phyloP scores from a whole-genome alignment of 2,888 invertebrate species.

The Netelia melanura region DNA sequence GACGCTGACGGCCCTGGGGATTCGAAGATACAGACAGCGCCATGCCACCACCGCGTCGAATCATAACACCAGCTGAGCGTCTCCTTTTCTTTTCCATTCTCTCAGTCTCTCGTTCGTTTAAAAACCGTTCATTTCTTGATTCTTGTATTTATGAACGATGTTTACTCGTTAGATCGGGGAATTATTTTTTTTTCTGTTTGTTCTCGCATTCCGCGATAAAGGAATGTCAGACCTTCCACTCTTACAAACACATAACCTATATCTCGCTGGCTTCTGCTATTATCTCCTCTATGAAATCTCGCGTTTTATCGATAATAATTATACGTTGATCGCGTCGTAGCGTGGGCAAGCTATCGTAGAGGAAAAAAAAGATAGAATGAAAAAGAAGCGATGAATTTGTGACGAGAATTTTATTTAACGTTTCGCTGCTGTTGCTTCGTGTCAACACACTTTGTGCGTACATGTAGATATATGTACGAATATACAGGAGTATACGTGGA shows the following conservation, averaged over 20 bases:
- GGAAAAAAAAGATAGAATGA: background rate
- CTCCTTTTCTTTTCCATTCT: background rate
- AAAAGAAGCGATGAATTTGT: constrained; percentile 20
- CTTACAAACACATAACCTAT: constrained; percentile 4
- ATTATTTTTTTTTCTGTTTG: background rate
- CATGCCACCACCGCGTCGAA: constrained; percentile 40
- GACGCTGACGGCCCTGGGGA: constrained; percentile 48
- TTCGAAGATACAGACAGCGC: constrained; percentile 42
- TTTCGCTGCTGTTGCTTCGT: constrained; percentile 26
- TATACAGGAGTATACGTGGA: background rate
- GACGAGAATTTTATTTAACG: constrained; percentile 45
- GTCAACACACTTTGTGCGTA: constrained; percentile 53
- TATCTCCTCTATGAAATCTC: background rate
- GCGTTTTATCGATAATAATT: constrained; percentile 41
- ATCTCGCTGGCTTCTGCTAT: constrained; percentile 2
- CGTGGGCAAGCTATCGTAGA: background rate
- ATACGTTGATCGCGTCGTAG: constrained; percentile 20
- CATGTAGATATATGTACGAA: background rate
- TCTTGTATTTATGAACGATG: background rate
- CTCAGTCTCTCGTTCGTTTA: constrained; percentile 23
- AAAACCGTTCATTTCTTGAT: constrained; percentile 13
- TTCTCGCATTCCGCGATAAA: constrained; percentile 6
- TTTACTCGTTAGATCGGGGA: too few relatives aligned
- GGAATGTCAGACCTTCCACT: background rate
- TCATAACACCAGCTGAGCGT: constrained; percentile 59